Conservation (phyloP, 2,888 invertebrate genomes). For the Meliscaeva auricollis region DNA sequence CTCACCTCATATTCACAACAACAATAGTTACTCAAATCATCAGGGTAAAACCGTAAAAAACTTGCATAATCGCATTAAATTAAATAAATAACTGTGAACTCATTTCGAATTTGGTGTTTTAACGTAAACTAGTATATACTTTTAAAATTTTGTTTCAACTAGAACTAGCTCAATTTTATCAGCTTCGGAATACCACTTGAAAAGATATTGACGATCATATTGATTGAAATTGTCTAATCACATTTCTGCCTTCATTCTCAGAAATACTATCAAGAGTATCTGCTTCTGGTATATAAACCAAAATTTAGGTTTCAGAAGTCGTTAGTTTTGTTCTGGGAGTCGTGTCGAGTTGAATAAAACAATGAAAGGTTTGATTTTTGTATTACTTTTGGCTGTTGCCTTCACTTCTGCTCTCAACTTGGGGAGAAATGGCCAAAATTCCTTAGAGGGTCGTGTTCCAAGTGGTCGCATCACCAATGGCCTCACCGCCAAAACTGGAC, state of each 20-base stretch:
- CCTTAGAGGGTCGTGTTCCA: neutral
- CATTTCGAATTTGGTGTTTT: too few relatives aligned
- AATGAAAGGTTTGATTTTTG: conserved; percentile 6
- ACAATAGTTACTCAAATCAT: too few relatives aligned
- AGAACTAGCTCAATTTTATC: neutral
- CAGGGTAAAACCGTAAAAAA: too few relatives aligned
- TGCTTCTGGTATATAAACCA: neutral
- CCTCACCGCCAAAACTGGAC: conserved; percentile 19
- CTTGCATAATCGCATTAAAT: too few relatives aligned
- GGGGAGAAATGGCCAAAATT: neutral
- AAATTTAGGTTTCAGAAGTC: neutral
- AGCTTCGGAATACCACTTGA: neutral
- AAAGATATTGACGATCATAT: neutral
- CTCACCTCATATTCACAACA: too few relatives aligned
- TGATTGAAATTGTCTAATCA: conserved; percentile 28
- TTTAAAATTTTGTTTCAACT: too few relatives aligned
- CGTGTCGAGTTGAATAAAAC: neutral
- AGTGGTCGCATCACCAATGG: conserved; percentile 14
- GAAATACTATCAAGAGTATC: too few relatives aligned
- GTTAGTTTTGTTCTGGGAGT: neutral
- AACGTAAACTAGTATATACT: too few relatives aligned
- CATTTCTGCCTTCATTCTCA: neutral
- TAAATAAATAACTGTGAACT: too few relatives aligned
- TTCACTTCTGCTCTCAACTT: neutral
- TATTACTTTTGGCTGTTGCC: neutral